phyloP scores from a whole-genome alignment of 2,797 vertebrate species.

The Salarias fasciatus region DNA sequence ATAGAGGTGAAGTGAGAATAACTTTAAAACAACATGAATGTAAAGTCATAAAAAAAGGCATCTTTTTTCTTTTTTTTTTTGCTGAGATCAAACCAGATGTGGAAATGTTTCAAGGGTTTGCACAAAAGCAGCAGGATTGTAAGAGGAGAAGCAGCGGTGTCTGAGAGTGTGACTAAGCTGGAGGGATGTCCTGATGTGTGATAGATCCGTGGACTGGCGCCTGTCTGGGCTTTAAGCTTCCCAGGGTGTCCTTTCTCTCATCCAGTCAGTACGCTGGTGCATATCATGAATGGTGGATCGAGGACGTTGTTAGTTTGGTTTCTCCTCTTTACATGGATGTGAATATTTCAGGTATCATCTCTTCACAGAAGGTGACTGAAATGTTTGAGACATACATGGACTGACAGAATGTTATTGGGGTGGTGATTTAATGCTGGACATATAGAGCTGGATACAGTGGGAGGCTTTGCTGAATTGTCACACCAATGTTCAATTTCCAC shows the following conservation, averaged over 20 bases:
- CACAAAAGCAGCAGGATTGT: too few relatives aligned
- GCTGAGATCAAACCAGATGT: too few relatives aligned
- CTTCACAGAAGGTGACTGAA: neutral
- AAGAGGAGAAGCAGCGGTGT: too few relatives aligned
- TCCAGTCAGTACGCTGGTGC: neutral
- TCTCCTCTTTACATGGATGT: neutral
- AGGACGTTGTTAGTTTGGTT: constrained; percentile 28
- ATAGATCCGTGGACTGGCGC: constrained; percentile 24
- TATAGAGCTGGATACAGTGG: neutral
- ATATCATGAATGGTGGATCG: too few relatives aligned
- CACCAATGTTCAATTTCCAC: constrained; percentile 18
- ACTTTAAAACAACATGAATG: too few relatives aligned
- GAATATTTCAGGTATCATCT: constrained; percentile 39
- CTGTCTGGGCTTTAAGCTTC: constrained; percentile 1
- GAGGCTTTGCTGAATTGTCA: constrained; percentile 28
- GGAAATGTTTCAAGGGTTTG: too few relatives aligned
- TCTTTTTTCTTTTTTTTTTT: too few relatives aligned
- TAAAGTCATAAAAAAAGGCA: too few relatives aligned
- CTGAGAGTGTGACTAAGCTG: too few relatives aligned
- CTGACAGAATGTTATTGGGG: constrained; percentile 9
- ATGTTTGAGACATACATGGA: constrained; percentile 10
- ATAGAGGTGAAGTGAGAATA: too few relatives aligned
- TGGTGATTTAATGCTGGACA: constrained; percentile 9
- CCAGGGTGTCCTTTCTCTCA: constrained; percentile 20
- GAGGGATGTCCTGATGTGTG: constrained; percentile 16